Base-by-base conservation (phyloP, 1,140 invertebrate species). In the Melipona quadrifasciata region DNA sequence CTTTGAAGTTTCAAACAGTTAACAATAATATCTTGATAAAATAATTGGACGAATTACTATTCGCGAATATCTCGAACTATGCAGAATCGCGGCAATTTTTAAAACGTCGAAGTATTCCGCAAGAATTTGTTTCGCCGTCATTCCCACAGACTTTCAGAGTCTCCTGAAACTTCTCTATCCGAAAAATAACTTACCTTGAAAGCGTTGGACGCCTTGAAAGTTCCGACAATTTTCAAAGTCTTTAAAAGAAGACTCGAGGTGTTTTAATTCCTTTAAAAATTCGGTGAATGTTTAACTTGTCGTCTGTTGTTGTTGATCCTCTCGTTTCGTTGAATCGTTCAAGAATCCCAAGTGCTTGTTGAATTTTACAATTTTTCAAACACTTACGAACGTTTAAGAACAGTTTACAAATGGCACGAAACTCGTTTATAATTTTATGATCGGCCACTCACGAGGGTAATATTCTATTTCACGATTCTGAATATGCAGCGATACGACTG, bases 221-320 rank as follows among this genome's bases (percentile, higher is more conserved):
- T 51, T 72, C 65, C 51, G n/a, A 72, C 8, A 72, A 51, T 72
- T 72, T 16, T n/a, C n/a, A 27, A 72, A 19, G 27, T 67, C 65
- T 67, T 67, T 31, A 34, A 67, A 67, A 31, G 19, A 19, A 19
- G 65, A 31, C 19, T 6, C 34, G 6, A 67, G 31, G 31, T 67
- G 16, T 21, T 31, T 10, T 17, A 67, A 67, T 67, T 34, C 39
- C 39, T 34, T 19, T 19, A 31, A 67, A 67, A 21, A 31, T 11
- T 31, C 2, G 8, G 17, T 19, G 27, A 67, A 67, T 19, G 19
- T 31, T 67, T 34, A 17, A 10, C 10, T 19, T 17, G 10, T 19
- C 31, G 31, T 67, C 19, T 67, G 19, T 31, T 10, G 17, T 67
- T 67, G 31, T 34, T n/a, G 39, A 47, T 47, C 8, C 39, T 47